A percentile compares a stretch with the other conserved stretches of the same genome.
These are phyloP conservation scores for Patella vulgata DNA, from an alignment of 1,140 invertebrate genomes.

Conservation along the genomic window DNA sequence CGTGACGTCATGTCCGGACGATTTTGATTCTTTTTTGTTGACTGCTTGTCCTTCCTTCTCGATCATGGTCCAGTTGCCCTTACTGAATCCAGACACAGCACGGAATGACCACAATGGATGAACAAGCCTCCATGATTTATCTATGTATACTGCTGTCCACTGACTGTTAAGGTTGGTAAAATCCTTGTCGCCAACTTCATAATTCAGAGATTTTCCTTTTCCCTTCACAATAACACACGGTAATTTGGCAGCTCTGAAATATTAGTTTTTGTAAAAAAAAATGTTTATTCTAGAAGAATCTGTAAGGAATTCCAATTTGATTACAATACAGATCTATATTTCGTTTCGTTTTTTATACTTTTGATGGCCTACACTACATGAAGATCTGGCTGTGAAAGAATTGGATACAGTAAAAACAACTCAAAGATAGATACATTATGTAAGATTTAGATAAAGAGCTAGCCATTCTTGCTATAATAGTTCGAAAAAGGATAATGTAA, in stretches of 20 bases:
- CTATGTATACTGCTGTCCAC: slow-evolving; percentile 21
- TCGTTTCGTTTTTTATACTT: too few relatives aligned
- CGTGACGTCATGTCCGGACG: neutral
- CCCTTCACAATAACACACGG: slow-evolving; percentile 1
- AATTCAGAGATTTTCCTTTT: neutral
- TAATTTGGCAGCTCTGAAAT: slow-evolving; percentile 1
- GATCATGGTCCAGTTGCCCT: neutral
- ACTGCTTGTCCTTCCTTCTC: neutral
- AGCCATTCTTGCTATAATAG: too few relatives aligned
- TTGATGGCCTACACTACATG: too few relatives aligned
- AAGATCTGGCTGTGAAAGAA: too few relatives aligned
- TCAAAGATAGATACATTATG: too few relatives aligned
- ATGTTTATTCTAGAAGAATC: too few relatives aligned
- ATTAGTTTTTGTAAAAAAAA: too few relatives aligned
- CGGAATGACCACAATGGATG: neutral
- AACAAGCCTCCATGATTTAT: slow-evolving; percentile 9
- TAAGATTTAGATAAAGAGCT: too few relatives aligned
- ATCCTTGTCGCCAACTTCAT: slow-evolving; percentile 6
- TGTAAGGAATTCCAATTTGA: too few relatives aligned
- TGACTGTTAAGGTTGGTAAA: neutral
- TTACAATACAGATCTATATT: too few relatives aligned
- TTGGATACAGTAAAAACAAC: too few relatives aligned
- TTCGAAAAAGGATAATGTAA: too few relatives aligned
- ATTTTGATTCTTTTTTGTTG: slow-evolving; percentile 1
- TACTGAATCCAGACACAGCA: neutral